Percentiles rank a stretch among this genome's conserved stretches.
These are phyloP conservation scores for Drepana arcuata DNA, from an alignment of 1,140 invertebrate species.

Conservation along the genomic window DNA sequence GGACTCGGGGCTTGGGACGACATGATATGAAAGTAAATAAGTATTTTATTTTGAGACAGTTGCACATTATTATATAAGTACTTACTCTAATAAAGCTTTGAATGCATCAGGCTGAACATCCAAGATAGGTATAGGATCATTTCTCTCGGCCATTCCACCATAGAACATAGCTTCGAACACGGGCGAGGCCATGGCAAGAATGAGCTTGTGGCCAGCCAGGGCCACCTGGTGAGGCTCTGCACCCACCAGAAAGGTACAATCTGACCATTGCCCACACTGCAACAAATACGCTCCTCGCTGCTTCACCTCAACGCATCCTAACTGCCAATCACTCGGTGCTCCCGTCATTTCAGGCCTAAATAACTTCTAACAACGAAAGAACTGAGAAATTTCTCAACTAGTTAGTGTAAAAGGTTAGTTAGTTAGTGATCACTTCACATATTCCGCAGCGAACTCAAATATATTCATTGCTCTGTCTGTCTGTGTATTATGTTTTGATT, in stretches of 20 bases:
- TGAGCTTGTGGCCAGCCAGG: slow-evolving; percentile 83
- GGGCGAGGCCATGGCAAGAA: slow-evolving; percentile 87
- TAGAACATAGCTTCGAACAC: slow-evolving; percentile 88
- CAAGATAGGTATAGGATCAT: slow-evolving; percentile 81
- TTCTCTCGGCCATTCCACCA: slow-evolving; percentile 79
- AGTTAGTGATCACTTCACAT: no score
- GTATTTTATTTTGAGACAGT: no score
- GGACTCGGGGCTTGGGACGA: no score
- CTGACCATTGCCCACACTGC: slow-evolving; percentile 83
- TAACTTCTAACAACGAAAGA: no score
- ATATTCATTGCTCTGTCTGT: no score
- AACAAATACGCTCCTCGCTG: slow-evolving; percentile 80
- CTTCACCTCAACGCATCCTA: slow-evolving; percentile 77
- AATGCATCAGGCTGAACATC: slow-evolving; percentile 91
- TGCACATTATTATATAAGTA: slow-evolving; percentile 5
- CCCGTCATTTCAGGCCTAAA: slow-evolving; percentile 41
- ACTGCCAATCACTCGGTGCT: slow-evolving; percentile 79
- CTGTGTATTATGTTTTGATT: no score
- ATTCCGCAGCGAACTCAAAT: no score
- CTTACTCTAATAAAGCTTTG: slow-evolving; percentile 74
- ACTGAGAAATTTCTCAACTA: no score
- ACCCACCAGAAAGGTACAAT: slow-evolving; percentile 87
- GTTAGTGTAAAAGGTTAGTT: no score
- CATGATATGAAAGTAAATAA: no score
- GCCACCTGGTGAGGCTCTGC: slow-evolving; percentile 81